Evolutionary conservation across 2,797 vertebrate species (phyloP).

Genomic region (Fundulus diaphanus): DNA sequence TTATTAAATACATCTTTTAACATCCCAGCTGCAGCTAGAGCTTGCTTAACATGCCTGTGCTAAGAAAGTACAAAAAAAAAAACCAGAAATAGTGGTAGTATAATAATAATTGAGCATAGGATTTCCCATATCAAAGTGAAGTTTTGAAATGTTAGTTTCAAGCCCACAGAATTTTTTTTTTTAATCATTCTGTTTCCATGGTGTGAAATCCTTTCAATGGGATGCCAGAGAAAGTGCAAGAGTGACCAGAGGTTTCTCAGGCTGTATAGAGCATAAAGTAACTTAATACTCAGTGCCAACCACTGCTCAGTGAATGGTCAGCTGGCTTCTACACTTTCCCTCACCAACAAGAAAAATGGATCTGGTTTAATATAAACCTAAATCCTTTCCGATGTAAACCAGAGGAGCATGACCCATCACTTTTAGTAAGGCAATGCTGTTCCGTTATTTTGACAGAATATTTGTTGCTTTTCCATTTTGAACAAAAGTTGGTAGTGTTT

Average conservation of each 20-base stretch:
- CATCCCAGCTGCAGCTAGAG: neutral
- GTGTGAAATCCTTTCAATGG: neutral
- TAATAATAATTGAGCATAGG: too few species aligned
- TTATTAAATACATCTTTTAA: neutral
- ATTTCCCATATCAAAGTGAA: too few species aligned
- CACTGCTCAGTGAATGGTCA: too few species aligned
- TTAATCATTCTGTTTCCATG: neutral
- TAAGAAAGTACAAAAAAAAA: slow-evolving; percentile 19
- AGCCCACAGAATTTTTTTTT: too few species aligned
- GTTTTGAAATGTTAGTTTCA: too few species aligned
- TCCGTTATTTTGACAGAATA: neutral
- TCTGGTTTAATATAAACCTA: neutral
- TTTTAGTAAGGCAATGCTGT: neutral
- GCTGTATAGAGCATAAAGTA: neutral
- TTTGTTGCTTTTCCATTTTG: neutral
- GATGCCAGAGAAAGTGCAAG: neutral
- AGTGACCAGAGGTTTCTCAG: neutral
- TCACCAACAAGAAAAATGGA: neutral
- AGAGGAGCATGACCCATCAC: too few species aligned
- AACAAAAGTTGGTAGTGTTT: neutral
- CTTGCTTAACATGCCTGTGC: neutral
- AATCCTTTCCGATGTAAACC: neutral
- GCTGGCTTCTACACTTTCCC: neutral
- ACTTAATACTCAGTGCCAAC: neutral
- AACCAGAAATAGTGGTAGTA: neutral